phyloP scores from a whole-genome alignment of 2,797 vertebrate genomes.

The Siniperca scherzeri region DNA sequence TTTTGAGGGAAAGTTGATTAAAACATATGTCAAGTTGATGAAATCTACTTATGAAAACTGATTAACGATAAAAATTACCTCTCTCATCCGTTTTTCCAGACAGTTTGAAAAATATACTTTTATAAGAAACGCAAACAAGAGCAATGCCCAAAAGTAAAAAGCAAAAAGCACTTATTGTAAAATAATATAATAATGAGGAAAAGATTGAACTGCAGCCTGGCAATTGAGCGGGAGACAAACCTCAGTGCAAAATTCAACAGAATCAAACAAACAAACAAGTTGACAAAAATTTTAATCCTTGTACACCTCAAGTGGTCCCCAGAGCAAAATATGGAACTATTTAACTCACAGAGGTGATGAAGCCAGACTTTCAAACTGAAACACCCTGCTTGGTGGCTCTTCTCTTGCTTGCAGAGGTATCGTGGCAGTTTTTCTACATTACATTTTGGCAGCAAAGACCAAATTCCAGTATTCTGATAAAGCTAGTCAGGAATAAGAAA shows the following conservation, averaged over 20 bases:
- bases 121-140: background rate
- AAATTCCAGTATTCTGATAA: conserved; percentile 22
- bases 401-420: too few species aligned
- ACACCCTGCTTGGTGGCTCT: too few species aligned
- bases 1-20: background rate
- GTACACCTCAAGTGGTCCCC: too few species aligned
- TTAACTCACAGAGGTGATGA: too few species aligned
- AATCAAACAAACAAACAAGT: too few species aligned
- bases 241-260: too few species aligned
- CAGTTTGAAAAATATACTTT: background rate
- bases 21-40: background rate
- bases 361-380: too few species aligned
- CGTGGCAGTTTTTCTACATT: background rate
- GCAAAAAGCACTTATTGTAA: too few species aligned
- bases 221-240: background rate
- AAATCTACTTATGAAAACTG: background rate
- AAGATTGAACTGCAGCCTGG: too few species aligned
- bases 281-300: too few species aligned
- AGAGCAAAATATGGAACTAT: too few species aligned
- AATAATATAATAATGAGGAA: background rate
- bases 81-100: fast-evolving
- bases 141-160: background rate
- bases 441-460: conserved; percentile 16
- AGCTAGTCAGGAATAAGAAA: background rate
- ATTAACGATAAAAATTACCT: background rate